phyloP scores from a whole-genome alignment of 2,888 invertebrate genomes.

The Tineola bisselliella region DNA sequence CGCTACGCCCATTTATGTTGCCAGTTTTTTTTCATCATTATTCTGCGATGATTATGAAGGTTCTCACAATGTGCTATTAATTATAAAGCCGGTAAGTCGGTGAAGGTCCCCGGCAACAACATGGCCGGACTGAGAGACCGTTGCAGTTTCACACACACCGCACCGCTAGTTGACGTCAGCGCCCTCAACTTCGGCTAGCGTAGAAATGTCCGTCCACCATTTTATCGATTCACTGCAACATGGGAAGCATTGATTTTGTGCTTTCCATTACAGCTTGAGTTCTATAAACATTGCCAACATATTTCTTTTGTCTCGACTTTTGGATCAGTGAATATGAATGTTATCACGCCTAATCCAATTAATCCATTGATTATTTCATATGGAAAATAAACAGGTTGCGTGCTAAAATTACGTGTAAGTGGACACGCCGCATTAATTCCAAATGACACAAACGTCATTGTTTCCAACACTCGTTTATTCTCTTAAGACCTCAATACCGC shows the following conservation, averaged over 20 bases:
- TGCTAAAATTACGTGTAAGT: not conserved
- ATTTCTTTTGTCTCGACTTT: not conserved
- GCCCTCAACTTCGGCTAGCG: slow-evolving; percentile 42
- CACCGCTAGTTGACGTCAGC: slow-evolving; percentile 50
- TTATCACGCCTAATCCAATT: not conserved
- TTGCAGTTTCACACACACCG: slow-evolving; percentile 40
- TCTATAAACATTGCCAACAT: too few relatives aligned
- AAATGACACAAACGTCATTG: slow-evolving; percentile 3
- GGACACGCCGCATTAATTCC: not conserved
- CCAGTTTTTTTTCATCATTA: not conserved
- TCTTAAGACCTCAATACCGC: not conserved
- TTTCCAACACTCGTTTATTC: not conserved
- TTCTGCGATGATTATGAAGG: slow-evolving; percentile 25
- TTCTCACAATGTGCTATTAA: slow-evolving; percentile 42
- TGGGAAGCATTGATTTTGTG: slow-evolving; percentile 22
- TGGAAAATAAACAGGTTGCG: slow-evolving; percentile 3
- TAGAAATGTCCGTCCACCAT: slow-evolving; percentile 36
- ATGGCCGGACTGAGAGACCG: slow-evolving; percentile 28
- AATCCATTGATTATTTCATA: not conserved
- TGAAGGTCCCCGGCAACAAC: slow-evolving; percentile 54
- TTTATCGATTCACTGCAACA: slow-evolving; percentile 58
- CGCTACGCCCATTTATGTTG: not conserved
- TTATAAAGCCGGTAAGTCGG: slow-evolving; percentile 59
- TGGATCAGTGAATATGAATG: not conserved
- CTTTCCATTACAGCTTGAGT: not conserved